A percentile compares a stretch with the other conserved stretches of the same genome.
Evolutionary conservation across 2,888 invertebrate species (phyloP).

Genomic region (Schrankia costaestrigalis): DNA sequence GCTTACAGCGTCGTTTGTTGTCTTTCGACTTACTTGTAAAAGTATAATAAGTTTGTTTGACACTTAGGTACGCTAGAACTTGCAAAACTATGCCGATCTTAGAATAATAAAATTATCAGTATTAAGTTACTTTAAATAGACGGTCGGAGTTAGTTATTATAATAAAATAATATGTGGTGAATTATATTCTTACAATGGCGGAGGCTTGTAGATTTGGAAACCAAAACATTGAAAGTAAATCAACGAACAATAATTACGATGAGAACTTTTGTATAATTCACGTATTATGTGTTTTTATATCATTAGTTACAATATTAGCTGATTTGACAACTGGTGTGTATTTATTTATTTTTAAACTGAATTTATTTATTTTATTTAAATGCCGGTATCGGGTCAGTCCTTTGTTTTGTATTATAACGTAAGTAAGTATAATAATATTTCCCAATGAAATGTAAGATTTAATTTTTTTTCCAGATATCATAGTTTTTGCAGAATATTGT

Average conservation of each 20-base stretch:
- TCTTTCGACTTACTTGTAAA: too few relatives aligned
- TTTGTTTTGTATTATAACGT: not conserved
- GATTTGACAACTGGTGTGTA: conserved; percentile 81
- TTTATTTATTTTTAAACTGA: not conserved
- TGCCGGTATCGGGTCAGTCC: conserved; percentile 10
- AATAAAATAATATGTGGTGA: not conserved
- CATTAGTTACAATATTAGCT: conserved; percentile 79
- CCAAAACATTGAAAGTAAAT: conserved; percentile 55
- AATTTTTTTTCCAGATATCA: conserved; percentile 69
- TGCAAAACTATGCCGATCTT: too few relatives aligned
- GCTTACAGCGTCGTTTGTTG: too few relatives aligned
- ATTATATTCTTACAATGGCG: conserved; percentile 56
- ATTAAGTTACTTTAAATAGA: conserved; percentile 3
- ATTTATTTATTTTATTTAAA: not conserved
- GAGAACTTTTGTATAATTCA: conserved; percentile 75
- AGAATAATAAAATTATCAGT: not conserved
- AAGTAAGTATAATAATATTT: not conserved
- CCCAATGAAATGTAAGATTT: not conserved
- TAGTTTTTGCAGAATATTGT: conserved; percentile 80
- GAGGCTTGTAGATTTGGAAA: conserved; percentile 67
- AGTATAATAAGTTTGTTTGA: too few relatives aligned
- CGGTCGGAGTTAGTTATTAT: not conserved
- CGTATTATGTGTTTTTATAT: conserved; percentile 78
- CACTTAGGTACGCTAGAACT: too few relatives aligned
- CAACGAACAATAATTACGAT: conserved; percentile 51